Conservation (phyloP, 2,888 invertebrate genomes). For the Timandra comae region DNA sequence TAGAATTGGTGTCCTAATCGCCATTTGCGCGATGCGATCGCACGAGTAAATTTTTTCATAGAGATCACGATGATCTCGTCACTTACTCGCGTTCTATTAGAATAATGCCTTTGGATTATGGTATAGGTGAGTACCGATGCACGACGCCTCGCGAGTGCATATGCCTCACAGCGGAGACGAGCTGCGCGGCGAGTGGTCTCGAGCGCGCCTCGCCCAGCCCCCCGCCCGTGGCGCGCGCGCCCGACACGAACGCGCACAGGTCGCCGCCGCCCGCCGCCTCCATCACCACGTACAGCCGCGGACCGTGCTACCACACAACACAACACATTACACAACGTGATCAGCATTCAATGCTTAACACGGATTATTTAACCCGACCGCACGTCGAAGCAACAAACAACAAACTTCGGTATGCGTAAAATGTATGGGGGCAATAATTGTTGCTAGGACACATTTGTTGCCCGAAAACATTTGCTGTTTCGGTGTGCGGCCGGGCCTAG, state of each 20-base stretch:
- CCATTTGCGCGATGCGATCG: background rate
- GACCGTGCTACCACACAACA: conserved; percentile 73
- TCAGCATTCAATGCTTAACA: background rate
- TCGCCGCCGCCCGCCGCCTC: conserved; percentile 85
- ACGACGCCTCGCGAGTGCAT: conserved; percentile 76
- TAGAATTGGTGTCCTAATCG: background rate
- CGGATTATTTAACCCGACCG: background rate
- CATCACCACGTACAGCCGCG: conserved; percentile 83
- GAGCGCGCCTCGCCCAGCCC: conserved; percentile 50
- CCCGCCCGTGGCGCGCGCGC: conserved; percentile 75
- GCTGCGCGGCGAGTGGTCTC: conserved; percentile 40
- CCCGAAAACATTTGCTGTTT: no score
- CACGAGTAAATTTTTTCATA: no score
- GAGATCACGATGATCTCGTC: no score
- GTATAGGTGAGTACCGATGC: conserved; percentile 49
- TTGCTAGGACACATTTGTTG: no score
- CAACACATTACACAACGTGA: background rate
- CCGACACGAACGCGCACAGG: conserved; percentile 81
- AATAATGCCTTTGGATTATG: no score
- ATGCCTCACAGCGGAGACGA: conserved; percentile 77
- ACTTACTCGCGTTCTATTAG: no score
- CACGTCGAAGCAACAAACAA: no score
- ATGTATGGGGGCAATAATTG: no score
- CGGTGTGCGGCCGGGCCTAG: no score
- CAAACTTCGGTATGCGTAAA: no score